phyloP scores from a whole-genome alignment of 2,888 invertebrate genomes.

The Linnaemya tessellans region DNA sequence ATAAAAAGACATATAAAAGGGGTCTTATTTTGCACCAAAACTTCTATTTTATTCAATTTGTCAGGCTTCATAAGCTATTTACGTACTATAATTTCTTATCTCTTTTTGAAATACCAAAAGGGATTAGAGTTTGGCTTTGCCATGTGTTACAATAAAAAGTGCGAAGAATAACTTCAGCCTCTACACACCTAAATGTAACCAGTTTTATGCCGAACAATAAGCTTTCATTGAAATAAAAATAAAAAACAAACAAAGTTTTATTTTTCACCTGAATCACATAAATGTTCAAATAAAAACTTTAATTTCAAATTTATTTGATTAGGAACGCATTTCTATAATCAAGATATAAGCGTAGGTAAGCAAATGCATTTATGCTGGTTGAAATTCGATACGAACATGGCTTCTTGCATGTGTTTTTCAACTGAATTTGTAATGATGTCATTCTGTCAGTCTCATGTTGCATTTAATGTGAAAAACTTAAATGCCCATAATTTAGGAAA shows the following conservation, averaged over 20 bases:
- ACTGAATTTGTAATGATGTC: constrained; percentile 43
- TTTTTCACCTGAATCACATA: constrained; percentile 10
- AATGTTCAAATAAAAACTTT: constrained; percentile 23
- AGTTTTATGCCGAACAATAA: neutral
- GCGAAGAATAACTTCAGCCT: neutral
- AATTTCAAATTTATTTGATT: constrained; percentile 51
- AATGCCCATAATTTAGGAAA: constrained; percentile 48
- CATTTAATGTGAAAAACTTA: constrained; percentile 48
- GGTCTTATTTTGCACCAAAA: too few species aligned
- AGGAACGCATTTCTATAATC: constrained; percentile 13
- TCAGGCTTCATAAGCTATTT: too few species aligned
- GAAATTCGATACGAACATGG: constrained; percentile 48
- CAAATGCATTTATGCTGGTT: constrained; percentile 50
- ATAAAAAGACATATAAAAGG: too few species aligned
- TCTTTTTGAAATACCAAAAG: too few species aligned
- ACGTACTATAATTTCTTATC: too few species aligned
- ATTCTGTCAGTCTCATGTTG: constrained; percentile 59
- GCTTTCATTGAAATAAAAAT: neutral
- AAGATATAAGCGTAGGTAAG: constrained; percentile 19
- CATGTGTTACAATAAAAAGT: too few species aligned
- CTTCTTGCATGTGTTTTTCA: constrained; percentile 59
- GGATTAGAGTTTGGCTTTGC: too few species aligned
- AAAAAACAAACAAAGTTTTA: neutral
- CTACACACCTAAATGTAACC: neutral
- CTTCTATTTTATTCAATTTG: too few species aligned